Base-by-base conservation (phyloP, 2,888 invertebrate species). In the Cheilosia scutellata region DNA sequence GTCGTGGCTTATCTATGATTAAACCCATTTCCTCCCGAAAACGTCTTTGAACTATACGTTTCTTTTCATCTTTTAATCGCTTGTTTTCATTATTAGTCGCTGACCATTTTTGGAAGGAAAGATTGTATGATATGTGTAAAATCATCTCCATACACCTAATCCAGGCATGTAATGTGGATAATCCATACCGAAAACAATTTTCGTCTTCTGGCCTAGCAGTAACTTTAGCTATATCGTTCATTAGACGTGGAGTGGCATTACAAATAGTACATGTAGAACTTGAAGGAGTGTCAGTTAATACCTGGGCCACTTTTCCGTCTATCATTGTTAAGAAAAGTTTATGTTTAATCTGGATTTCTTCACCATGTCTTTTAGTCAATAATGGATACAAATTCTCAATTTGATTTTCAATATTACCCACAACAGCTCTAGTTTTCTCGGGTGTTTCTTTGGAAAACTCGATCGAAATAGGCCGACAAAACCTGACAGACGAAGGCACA, bases 11-110 rank as follows among this genome's bases (percentile, higher is more conserved):
- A 65, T 65, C 63, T 16, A 65, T 25, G 33, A 20, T 7, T 49
- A 49, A 49, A 37, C 49, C 49, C 49, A 65, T 9, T 16, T 49
- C 63, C n/a, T 11, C 33, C 6, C 51, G 51, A 51, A 63, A 65
- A 65, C 65, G 65, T 25, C n/a, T 47, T 63, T 65, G 65, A 51
- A 65, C 65, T 37, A 37, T 2, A 20, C 16, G 9, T 65, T 65
- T 65, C n/a, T 49, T 51, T 51, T 65, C 33, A 37, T 33, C 31
- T 65, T 65, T 51, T 20, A 20, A 20, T 20, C 20, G 20, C 16
- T 16, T 44, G 13, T 37, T 65, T 37, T 65, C 37, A 16, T 33
- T 11, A 37, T 20, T 65, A 25, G 25, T 65, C 6, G 51, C 65
- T 25, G 51, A 49, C 51, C 49, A 65, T 37, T 65, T 60, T 5